phyloP scores from a whole-genome alignment of 2,113 vertebrate species.

The Poeciliopsis occidentalis region DNA sequence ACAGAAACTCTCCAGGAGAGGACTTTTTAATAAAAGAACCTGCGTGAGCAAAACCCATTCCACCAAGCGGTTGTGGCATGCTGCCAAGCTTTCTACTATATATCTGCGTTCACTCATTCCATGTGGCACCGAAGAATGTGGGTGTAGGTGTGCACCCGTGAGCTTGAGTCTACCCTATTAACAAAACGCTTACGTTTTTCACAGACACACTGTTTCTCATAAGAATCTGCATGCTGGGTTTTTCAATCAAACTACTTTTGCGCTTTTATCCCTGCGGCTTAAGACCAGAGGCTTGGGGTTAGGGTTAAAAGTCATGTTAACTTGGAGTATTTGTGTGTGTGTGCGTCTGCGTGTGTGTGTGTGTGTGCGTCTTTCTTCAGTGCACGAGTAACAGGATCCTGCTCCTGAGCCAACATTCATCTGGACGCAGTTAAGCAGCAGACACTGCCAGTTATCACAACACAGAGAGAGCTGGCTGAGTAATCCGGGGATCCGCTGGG shows the following conservation, averaged over 20 bases:
- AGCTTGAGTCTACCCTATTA: constrained; percentile 35
- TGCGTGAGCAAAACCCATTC: constrained; percentile 74
- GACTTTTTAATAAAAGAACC: constrained; percentile 80
- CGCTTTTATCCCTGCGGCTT: constrained; percentile 61
- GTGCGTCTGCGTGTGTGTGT: constrained; percentile 18
- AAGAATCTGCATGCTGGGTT: constrained; percentile 60
- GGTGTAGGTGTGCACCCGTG: constrained; percentile 35
- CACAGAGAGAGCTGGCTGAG: constrained; percentile 48
- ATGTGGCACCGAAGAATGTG: constrained; percentile 67
- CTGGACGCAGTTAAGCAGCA: constrained; percentile 75
- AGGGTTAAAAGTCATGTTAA: constrained; percentile 59
- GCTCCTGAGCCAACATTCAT: constrained; percentile 61
- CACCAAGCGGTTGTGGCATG: constrained; percentile 51
- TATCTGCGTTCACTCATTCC: constrained; percentile 48
- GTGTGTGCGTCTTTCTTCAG: constrained; percentile 26
- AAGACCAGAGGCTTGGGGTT: constrained; percentile 48
- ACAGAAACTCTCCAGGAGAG: constrained; percentile 65
- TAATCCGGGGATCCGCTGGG: constrained; percentile 61
- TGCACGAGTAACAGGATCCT: constrained; percentile 67
- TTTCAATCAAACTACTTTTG: constrained; percentile 61
- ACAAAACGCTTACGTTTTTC: constrained; percentile 54
- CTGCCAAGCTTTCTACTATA: constrained; percentile 57
- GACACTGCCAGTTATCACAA: constrained; percentile 75
- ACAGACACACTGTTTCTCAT: constrained; percentile 53
- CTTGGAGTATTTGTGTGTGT: constrained; percentile 19